Conservation (phyloP, 2,797 vertebrate genomes). For the Pygocentrus nattereri region DNA sequence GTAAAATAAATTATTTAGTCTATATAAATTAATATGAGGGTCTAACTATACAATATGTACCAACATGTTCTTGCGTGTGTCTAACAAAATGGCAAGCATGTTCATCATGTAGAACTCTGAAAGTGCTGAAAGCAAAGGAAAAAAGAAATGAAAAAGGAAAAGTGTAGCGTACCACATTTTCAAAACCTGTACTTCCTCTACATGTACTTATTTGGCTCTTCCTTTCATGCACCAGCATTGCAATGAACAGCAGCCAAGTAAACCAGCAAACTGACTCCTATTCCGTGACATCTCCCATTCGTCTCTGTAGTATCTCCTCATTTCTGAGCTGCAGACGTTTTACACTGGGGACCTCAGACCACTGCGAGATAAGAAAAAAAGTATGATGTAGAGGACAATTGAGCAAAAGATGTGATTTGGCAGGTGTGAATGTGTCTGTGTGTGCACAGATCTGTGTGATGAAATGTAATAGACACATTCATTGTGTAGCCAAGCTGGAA, state of each 20-base stretch:
- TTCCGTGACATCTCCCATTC: constrained; percentile 41
- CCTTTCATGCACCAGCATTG: not conserved
- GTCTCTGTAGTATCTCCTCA: constrained; percentile 40
- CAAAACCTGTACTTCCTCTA: not conserved
- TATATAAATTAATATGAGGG: too few species aligned
- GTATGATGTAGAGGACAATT: constrained; percentile 38
- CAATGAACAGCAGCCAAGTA: constrained; percentile 10
- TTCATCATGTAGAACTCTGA: not conserved
- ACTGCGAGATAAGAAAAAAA: constrained; percentile 18
- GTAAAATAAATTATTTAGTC: too few species aligned
- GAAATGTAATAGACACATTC: constrained; percentile 31
- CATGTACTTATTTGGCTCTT: not conserved
- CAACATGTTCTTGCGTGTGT: not conserved
- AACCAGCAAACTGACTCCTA: constrained; percentile 38
- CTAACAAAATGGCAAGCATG: not conserved
- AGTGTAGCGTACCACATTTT: not conserved
- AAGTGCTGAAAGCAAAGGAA: too few species aligned
- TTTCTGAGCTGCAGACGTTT: constrained; percentile 37
- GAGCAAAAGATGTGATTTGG: constrained; percentile 37
- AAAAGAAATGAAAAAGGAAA: not conserved
- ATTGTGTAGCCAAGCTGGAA: constrained; percentile 16
- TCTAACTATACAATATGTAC: too few species aligned
- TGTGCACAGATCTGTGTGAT: constrained; percentile 21
- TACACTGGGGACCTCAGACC: constrained; percentile 36
- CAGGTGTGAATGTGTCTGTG: constrained; percentile 23